Percentiles rank a stretch among this genome's conserved stretches.
Conservation (phyloP, 2,888 invertebrate species). For the Tillus elongatus region DNA sequence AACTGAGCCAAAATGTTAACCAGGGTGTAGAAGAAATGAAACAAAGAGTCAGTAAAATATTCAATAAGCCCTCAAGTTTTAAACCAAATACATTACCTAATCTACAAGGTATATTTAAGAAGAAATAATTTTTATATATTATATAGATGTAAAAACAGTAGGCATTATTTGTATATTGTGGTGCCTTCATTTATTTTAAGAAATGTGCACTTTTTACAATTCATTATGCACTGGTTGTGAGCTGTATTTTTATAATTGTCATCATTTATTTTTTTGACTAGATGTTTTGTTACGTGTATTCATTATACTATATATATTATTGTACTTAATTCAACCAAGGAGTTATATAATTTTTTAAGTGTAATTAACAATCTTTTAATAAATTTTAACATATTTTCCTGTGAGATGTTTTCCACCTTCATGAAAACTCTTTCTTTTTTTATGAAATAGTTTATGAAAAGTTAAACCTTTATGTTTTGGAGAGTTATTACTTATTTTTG, state of each 20-base stretch:
- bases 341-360: no score
- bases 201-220: slow-evolving; percentile 8
- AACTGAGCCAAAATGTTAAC: slow-evolving; percentile 39
- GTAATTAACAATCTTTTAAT: no score
- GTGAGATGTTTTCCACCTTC: no score
- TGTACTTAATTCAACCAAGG: no score
- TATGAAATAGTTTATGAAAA: no score
- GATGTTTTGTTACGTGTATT: no score
- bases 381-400: no score
- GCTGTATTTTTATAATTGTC: slow-evolving; percentile 15
- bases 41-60: slow-evolving; percentile 52
- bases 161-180: slow-evolving; percentile 14
- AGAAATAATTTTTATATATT: slow-evolving; percentile 31
- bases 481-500: no score
- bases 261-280: slow-evolving; percentile 17
- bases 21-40: slow-evolving; percentile 53
- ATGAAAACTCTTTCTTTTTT: no score
- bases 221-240: slow-evolving; percentile 10
- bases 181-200: slow-evolving; percentile 6
- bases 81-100: slow-evolving; percentile 38
- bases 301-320: no score
- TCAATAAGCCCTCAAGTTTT: slow-evolving; percentile 39
- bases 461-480: no score
- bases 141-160: no score
- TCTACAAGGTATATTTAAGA: slow-evolving; percentile 42